Evolutionary conservation across 53 echinoderm and acorn worm genomes (phyloP), one percentile per base, ranked within the genome.

Genomic region (Holothuria leucospilota): DNA sequence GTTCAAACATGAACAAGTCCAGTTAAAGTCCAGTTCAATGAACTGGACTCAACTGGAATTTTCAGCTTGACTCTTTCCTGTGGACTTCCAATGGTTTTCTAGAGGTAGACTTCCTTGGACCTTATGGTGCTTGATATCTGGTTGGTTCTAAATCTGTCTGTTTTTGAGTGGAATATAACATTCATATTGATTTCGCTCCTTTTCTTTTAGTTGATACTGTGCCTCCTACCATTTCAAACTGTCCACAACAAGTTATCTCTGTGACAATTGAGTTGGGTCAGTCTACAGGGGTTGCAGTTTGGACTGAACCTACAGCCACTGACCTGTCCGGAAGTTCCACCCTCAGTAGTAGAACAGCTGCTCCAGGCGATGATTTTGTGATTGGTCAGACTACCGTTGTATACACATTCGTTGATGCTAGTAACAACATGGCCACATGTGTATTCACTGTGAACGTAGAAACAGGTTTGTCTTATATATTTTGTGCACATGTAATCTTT

Each of bases 361-460:
- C 60, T 7, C 61, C 80, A 12, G 80, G 80, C 21, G 80, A 80
- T 80, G 8, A 29, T 29, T 80, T 80, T 61, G 29, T 18, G 8
- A 58, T 80, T 60, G 80, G 80, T 39, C 29, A 28, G 20, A 80
- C 80, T 61, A 34, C 80, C 2, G 38, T 80, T 23, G 90, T 85
- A 15, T 93, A 93, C 73, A 83, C 82, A 16, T 93, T 88, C 60
- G 64, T 52, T 7, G 93, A 93, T 60, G 84, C 70, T 14, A 68
- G 82, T 28, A 79, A 86, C 12, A 93, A 93, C 39, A 77, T 64
- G 8, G 93, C 74, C 38, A 73, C 74, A 15, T 92, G 92, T 46
- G 25, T 49, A 11, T 95, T 95, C 38, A 71, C 65, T 52, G 88
- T 95, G 52, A 90, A 77, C 65, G 95, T 95, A 20, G 70, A 68